These are phyloP conservation scores for Argyresthia goedartella DNA, from an alignment of 2,888 invertebrate species.

Conservation along the genomic window DNA sequence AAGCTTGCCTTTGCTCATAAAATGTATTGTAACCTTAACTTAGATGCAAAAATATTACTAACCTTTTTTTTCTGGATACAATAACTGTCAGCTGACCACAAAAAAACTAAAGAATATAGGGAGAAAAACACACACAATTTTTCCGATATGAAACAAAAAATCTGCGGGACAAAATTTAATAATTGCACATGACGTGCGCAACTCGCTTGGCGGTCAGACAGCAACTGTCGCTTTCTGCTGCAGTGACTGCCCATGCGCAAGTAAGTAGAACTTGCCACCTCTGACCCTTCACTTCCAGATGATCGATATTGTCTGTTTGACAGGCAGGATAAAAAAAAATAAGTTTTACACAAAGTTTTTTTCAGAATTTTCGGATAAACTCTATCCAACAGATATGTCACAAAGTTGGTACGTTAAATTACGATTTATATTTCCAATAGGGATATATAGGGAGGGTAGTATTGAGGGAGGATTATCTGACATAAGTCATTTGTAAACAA, in stretches of 20 bases:
- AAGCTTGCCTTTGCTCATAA: no score
- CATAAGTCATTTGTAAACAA: no score
- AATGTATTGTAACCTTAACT: no score
- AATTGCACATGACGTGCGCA: conserved; percentile 13
- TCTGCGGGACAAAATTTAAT: not conserved
- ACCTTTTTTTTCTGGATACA: conserved; percentile 7
- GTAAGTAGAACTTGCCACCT: not conserved
- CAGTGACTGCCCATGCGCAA: not conserved
- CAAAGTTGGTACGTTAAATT: no score
- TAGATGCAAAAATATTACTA: conserved; percentile 2
- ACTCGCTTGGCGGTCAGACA: conserved; percentile 16
- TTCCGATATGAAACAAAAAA: not conserved
- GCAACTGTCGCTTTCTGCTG: conserved; percentile 20
- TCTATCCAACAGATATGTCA: no score
- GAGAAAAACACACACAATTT: not conserved
- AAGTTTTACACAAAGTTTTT: no score
- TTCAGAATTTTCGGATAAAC: no score
- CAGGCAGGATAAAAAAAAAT: no score
- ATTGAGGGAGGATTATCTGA: no score
- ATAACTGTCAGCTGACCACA: not conserved
- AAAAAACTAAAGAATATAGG: not conserved
- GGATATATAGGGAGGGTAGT: no score
- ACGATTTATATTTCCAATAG: no score
- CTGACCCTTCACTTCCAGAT: not conserved
- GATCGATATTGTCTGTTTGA: not conserved